A percentile compares a stretch with the other conserved stretches of the same genome.
Evolutionary conservation across 2,113 vertebrate genomes (phyloP).

Genomic region (Chaetops frenatus): DNA sequence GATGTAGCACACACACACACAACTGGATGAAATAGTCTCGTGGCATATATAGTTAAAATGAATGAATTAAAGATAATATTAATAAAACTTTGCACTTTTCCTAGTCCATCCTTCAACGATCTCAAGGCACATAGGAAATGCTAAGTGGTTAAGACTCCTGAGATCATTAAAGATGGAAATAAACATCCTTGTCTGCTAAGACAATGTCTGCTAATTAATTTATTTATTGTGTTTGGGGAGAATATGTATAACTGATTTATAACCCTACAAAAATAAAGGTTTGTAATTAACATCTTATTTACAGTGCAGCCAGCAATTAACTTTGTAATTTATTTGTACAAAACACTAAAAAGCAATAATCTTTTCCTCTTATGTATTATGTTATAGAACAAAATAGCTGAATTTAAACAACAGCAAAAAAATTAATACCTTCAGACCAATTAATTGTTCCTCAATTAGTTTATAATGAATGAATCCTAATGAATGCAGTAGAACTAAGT

Average conservation of each 20-base stretch:
- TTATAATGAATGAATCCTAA: neutral
- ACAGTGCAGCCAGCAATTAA: conserved; percentile 9
- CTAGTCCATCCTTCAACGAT: neutral
- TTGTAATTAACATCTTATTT: conserved; percentile 30
- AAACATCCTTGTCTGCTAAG: conserved; percentile 28
- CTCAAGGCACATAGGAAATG: neutral
- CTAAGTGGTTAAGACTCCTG: conserved; percentile 7
- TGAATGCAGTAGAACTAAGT: neutral
- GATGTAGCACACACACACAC: neutral
- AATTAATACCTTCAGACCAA: neutral
- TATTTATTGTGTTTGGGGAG: neutral
- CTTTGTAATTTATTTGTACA: conserved; percentile 24
- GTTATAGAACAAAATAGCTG: neutral
- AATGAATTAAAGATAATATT: neutral
- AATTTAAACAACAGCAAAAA: neutral
- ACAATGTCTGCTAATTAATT: conserved; percentile 29
- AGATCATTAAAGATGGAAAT: conserved; percentile 39
- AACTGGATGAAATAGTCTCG: neutral
- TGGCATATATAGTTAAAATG: neutral
- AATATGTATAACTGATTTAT: conserved; percentile 13
- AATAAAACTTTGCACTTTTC: neutral
- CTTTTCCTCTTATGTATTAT: neutral
- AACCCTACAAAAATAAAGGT: neutral
- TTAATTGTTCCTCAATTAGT: neutral
- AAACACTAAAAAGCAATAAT: conserved; percentile 3